Evolutionary conservation across 2,797 vertebrate species (phyloP), one percentile per base, ranked within the genome.

Genomic region (Sebastes oblongus): DNA sequence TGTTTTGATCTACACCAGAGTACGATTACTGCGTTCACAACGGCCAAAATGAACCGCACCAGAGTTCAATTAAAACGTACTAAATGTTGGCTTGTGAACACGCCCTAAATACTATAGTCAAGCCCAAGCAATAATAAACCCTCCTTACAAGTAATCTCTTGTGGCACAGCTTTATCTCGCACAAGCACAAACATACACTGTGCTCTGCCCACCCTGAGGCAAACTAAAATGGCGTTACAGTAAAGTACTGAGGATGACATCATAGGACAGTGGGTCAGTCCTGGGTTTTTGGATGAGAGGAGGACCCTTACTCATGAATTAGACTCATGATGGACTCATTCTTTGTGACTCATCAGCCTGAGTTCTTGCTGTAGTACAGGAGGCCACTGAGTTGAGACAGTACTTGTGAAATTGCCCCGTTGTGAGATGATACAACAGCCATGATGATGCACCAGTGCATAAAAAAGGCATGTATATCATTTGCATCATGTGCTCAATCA

Each of bases 401-500:
- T 80, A 50, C 54, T 88, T 52, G 52, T 60, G 62, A 74, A 85
- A 75, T 11, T 30, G 25, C 36, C 60, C 73, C 75, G 14, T 78
- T 78, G 78, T 67, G 72, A 64, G 72, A 83, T 32, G 74, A 81
- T 54, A 80, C 76, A 77, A 69, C 64, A 34, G 68, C 80, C 64
- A 68, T 13, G 71, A 71, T 9, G 32, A 84, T 54, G 87, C 86
- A 85, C 55, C 59, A 67, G 77, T 10, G 68, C 82, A 81, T 81
- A 72, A 75, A 69, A 79, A 87, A 83, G 66, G 66, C 81, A 85
- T 82, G 75, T 83, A 74, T 82, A 86, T 90, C 73, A 91, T 90
- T 84, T 91, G 86, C 83, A 89, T 94, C 88, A 92, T 89, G 86
- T 92, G 90, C 86, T 91, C 82, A 92, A 89, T 91, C 89, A 91